Evolutionary conservation across 2,113 vertebrate species (phyloP).

Genomic region (Elgaria multicarinata): DNA sequence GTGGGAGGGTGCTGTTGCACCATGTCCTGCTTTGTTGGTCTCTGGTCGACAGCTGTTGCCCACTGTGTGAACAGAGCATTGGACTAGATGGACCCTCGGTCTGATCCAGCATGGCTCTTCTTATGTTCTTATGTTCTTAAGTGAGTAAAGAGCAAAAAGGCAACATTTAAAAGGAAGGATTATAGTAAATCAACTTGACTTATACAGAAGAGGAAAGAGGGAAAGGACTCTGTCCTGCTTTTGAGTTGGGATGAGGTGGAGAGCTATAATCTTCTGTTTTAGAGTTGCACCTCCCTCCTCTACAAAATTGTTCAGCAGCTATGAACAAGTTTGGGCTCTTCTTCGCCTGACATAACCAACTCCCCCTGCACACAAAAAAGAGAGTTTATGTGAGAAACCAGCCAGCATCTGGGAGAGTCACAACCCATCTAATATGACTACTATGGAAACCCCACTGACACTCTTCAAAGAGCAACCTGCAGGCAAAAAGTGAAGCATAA

Average conservation of each 20-base stretch:
- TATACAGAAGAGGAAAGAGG: not conserved
- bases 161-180: not conserved
- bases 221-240: not conserved
- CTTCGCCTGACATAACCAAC: not conserved
- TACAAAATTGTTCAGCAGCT: not conserved
- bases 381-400: not conserved
- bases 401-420: not conserved
- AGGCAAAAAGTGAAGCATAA: slow-evolving; percentile 1
- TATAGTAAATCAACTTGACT: not conserved
- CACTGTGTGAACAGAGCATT: no score
- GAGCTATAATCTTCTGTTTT: not conserved
- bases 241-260: not conserved
- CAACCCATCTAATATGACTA: not conserved
- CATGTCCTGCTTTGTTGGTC: no score
- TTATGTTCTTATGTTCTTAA: no score
- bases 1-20: no score
- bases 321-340: not conserved
- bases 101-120: no score
- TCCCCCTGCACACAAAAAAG: no score
- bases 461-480: not conserved
- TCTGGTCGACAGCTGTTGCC: no score
- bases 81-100: no score
- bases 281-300: no score
- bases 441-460: not conserved
- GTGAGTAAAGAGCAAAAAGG: no score